Evolutionary conservation across 2,113 vertebrate genomes (phyloP), one percentile per base, ranked within the genome.

Genomic region (Leptocoma aspasia): DNA sequence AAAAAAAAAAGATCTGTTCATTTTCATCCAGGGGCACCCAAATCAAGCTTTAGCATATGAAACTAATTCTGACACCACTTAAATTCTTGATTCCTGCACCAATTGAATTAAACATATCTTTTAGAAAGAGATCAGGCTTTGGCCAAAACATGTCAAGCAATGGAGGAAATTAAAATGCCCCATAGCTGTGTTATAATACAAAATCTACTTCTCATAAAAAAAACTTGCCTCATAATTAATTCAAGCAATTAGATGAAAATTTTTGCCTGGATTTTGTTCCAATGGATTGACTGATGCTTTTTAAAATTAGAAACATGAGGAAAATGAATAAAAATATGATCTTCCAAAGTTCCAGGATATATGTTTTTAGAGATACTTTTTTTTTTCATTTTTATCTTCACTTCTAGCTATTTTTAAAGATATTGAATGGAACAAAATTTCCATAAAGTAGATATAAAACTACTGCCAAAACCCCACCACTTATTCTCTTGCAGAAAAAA

Each of bases 261-360:
- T 89, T 92, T 69, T 91, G 63, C 70, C 39, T 47, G 64, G 39
- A 68, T 94, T 95, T 95, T 90, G 18, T 86, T 90, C 44, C 52
- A 78, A 22, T 23, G 54, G 49, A 50, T 49, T 59, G 54, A 27
- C 17, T 9, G 31, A 39, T 70, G 9, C 3, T 77, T 88, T 88
- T 42, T 52, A 16, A 16, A 86, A 59, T 77, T 37, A 70, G 60
- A 59, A 19, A 42, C 42, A 41, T 31, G 53, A 80, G 26, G 42
- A 76, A 91, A 83, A 63, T 6, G 14, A 82, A 27, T 26, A 70
- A 57, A 79, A 82, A 66, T 0, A 33, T 11, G 21, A 59, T 8
- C 42, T 56, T 70, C 47, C 68, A 44, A 70, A 95, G 59, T 54
- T 77, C 26, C 27, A 39, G 45, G 61, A 52, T 49, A 54, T 37